Percentiles rank a stretch among this genome's conserved stretches.
phyloP scores from a whole-genome alignment of 2,888 invertebrate species.

The Lypha dubia region DNA sequence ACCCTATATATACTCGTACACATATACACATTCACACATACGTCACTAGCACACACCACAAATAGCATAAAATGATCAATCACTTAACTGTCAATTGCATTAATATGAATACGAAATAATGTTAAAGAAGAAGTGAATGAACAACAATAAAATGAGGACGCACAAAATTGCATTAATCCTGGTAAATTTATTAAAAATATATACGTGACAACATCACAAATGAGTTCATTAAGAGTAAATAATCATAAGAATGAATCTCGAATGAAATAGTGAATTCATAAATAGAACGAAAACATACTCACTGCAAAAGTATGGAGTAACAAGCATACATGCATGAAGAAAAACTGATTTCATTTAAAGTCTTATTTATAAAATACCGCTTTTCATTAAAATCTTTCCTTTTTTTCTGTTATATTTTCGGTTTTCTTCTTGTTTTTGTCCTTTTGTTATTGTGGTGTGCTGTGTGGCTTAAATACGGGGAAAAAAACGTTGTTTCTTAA shows the following conservation, averaged over 20 bases:
- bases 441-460: too few relatives aligned
- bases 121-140: slow-evolving; percentile 24
- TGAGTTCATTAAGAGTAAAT: slow-evolving; percentile 69
- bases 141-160: background rate
- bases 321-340: background rate
- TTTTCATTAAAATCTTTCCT: background rate
- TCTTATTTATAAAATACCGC: background rate
- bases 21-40: background rate
- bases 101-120: slow-evolving; percentile 13
- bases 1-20: too few relatives aligned
- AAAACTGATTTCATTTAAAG: background rate
- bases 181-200: slow-evolving; percentile 37
- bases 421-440: background rate
- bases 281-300: slow-evolving; percentile 20
- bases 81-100: slow-evolving; percentile 70
- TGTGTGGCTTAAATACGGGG: too few relatives aligned
- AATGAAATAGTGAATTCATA: slow-evolving; percentile 35
- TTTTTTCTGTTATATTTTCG: too few relatives aligned
- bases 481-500: slow-evolving; percentile 29
- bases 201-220: slow-evolving; percentile 64
- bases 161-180: slow-evolving; percentile 45
- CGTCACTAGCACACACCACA: background rate
- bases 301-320: background rate
- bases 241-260: slow-evolving; percentile 53
- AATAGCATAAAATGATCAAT: slow-evolving; percentile 65